These are phyloP conservation scores for Stegodyphus dumicola DNA, from an alignment of 1,140 invertebrate species.

Conservation along the genomic window DNA sequence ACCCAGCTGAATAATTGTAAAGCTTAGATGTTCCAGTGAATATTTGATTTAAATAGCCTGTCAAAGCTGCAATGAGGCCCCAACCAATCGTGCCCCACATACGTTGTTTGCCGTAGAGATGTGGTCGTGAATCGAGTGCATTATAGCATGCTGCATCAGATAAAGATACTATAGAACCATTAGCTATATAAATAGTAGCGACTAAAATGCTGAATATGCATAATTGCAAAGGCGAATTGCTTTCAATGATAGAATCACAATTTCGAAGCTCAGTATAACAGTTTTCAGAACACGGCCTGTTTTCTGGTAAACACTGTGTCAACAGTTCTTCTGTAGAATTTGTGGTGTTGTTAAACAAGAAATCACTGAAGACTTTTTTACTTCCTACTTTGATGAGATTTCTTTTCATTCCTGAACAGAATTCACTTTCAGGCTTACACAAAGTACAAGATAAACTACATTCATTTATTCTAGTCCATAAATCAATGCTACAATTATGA, in stretches of 20 bases:
- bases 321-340: neutral
- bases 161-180: slow-evolving; percentile 66
- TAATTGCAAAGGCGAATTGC: slow-evolving; percentile 65
- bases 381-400: neutral
- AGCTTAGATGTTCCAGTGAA: slow-evolving; percentile 70
- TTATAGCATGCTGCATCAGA: slow-evolving; percentile 63
- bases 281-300: neutral
- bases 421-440: neutral
- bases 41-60: slow-evolving; percentile 33
- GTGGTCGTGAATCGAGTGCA: slow-evolving; percentile 16
- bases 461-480: neutral
- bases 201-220: slow-evolving; percentile 62
- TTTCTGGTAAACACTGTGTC: neutral
- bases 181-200: slow-evolving; percentile 66
- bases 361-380: too few relatives aligned
- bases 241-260: neutral
- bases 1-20: slow-evolving; percentile 77
- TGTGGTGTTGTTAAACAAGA: neutral
- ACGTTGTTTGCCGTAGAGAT: slow-evolving; percentile 81
- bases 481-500: neutral
- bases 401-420: neutral
- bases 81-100: slow-evolving; percentile 73
- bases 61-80: slow-evolving; percentile 59
- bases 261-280: neutral
- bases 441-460: neutral